These are phyloP conservation scores for Gastracanthus pulcherrimus DNA, from an alignment of 2,888 invertebrate genomes.

Conservation along the genomic window DNA sequence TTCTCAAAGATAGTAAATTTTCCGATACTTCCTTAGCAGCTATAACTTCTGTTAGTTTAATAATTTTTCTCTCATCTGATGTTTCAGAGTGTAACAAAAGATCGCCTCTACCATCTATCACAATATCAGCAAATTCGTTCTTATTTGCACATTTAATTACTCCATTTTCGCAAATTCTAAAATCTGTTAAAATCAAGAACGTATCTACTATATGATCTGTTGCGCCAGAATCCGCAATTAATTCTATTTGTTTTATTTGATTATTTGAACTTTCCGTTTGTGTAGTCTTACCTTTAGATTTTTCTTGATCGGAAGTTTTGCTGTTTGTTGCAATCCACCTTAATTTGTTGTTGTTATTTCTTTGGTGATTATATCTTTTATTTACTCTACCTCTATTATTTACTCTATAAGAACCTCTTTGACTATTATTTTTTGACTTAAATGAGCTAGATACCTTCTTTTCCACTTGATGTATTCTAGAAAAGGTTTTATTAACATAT, in stretches of 20 bases:
- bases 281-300: not conserved
- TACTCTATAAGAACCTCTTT: too few relatives aligned
- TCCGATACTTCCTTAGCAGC: too few relatives aligned
- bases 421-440: too few relatives aligned
- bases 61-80: not conserved
- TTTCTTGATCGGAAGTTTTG: not conserved
- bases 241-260: not conserved
- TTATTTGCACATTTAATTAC: constrained; percentile 23
- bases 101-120: constrained; percentile 25
- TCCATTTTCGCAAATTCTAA: not conserved
- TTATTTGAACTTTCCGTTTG: not conserved
- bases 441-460: too few relatives aligned
- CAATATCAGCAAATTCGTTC: not conserved
- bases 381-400: too few relatives aligned
- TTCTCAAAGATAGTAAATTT: too few relatives aligned
- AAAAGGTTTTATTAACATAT: too few relatives aligned
- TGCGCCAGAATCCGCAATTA: not conserved
- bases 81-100: not conserved
- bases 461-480: too few relatives aligned
- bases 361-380: too few relatives aligned
- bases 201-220: constrained; percentile 6
- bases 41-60: constrained; percentile 5
- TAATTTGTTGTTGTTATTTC: too few relatives aligned
- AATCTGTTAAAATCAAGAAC: not conserved
- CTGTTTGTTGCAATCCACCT: too few relatives aligned